Evolutionary conservation across 2,113 vertebrate species (phyloP).

Genomic region (Hippocampus zosterae): DNA sequence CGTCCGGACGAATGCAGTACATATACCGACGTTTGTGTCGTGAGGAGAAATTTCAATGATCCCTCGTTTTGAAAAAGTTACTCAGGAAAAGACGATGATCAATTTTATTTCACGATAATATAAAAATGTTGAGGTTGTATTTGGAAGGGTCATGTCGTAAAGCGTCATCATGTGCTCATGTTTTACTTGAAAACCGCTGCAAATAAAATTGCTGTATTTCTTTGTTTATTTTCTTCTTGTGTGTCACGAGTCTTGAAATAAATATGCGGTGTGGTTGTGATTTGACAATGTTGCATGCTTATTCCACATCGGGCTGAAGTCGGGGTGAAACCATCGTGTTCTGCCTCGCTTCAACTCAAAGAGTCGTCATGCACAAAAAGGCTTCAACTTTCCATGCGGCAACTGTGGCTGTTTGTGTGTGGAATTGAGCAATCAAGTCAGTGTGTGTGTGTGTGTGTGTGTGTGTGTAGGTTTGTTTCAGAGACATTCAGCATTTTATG

Average conservation of each 20-base stretch:
- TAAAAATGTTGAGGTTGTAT: not conserved
- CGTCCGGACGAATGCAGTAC: not conserved
- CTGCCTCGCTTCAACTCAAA: not conserved
- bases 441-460: not conserved
- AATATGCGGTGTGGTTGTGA: not conserved
- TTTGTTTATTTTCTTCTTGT: not conserved
- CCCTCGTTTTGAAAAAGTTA: no score
- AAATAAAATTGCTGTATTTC: not conserved
- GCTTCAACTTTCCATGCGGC: not conserved
- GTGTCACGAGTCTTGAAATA: not conserved
- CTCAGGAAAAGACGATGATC: no score
- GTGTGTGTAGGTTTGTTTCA: not conserved
- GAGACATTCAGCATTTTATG: not conserved
- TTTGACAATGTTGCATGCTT: not conserved
- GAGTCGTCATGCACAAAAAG: not conserved
- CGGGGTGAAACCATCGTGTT: not conserved
- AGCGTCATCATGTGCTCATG: no score
- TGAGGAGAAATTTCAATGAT: not conserved
- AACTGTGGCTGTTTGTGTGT: not conserved
- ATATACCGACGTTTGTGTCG: slow-evolving; percentile 4
- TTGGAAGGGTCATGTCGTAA: no score
- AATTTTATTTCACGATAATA: not conserved
- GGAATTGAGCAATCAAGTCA: not conserved
- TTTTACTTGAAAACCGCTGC: no score
- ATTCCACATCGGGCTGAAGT: not conserved